Conservation (phyloP, 2,113 vertebrate genomes). For the Zeus faber region DNA sequence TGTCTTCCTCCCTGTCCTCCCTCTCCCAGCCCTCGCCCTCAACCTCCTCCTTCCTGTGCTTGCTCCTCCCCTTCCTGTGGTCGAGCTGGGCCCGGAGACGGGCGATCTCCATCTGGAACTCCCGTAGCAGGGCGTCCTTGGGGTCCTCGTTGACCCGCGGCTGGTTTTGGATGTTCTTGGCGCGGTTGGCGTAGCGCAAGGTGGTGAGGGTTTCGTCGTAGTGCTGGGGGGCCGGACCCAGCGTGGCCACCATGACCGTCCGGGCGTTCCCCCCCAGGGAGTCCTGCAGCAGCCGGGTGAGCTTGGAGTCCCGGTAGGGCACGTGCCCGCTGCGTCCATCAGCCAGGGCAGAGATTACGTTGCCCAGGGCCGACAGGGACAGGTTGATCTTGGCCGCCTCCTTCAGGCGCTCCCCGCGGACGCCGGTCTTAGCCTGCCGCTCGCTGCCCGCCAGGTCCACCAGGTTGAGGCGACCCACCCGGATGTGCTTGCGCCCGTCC, state of each 20-base stretch:
- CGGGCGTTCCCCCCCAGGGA: slow-evolving; percentile 95
- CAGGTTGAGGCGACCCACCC: slow-evolving; percentile 94
- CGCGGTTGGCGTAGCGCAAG: slow-evolving; percentile 91
- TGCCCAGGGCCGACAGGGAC: slow-evolving; percentile 92
- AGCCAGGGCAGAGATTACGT: slow-evolving; percentile 92
- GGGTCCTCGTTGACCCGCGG: slow-evolving; percentile 96
- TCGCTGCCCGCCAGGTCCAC: slow-evolving; percentile 96
- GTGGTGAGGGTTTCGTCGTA: slow-evolving; percentile 95
- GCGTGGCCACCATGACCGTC: slow-evolving; percentile 96
- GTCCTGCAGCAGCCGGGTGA: slow-evolving; percentile 94
- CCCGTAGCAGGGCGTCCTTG: slow-evolving; percentile 91
- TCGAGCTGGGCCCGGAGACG: slow-evolving; percentile 92
- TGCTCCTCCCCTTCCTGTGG: slow-evolving; percentile 78
- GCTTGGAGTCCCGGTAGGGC: slow-evolving; percentile 96
- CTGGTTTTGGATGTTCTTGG: slow-evolving; percentile 98
- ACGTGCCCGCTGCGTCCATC: slow-evolving; percentile 91
- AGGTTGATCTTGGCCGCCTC: slow-evolving; percentile 98
- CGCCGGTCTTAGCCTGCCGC: slow-evolving; percentile 86
- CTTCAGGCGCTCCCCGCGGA: slow-evolving; percentile 87
- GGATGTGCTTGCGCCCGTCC: slow-evolving; percentile 91
- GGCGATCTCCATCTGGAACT: slow-evolving; percentile 93
- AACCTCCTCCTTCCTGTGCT: slow-evolving; percentile 80
- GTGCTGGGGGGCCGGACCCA: slow-evolving; percentile 88
- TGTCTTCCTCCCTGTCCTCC: slow-evolving; percentile 51
- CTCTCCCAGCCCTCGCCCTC: slow-evolving; percentile 67